A percentile compares a stretch with the other conserved stretches of the same genome.
These are phyloP conservation scores for Lasioglossum albipes DNA, from an alignment of 1,140 invertebrate species.

Conservation along the genomic window DNA sequence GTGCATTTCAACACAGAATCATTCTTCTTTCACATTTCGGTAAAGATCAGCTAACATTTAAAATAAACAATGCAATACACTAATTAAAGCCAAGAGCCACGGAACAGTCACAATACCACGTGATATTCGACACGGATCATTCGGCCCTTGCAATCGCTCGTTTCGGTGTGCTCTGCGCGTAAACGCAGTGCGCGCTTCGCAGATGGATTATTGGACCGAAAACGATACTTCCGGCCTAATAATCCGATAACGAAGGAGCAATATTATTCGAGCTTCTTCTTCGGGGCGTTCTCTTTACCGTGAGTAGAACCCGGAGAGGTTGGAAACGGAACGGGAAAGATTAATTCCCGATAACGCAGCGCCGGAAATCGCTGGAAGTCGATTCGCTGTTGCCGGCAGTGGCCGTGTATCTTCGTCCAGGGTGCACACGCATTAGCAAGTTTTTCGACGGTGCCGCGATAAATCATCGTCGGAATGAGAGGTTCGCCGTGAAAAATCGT, in stretches of 20 bases:
- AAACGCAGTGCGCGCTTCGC: neutral
- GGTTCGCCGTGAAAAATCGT: conserved; percentile 50
- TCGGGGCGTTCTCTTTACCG: neutral
- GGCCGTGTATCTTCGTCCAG: conserved; percentile 48
- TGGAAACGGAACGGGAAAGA: conserved; percentile 24
- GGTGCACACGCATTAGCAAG: conserved; percentile 54
- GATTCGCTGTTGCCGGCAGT: conserved; percentile 25
- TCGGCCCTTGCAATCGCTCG: too few species aligned
- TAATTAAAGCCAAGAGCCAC: too few species aligned
- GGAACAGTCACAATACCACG: too few species aligned
- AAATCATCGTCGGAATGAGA: conserved; percentile 56
- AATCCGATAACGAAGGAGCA: conserved; percentile 3
- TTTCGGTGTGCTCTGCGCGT: neutral
- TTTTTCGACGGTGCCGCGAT: conserved; percentile 51
- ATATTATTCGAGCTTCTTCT: conserved; percentile 25
- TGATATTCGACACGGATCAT: too few species aligned
- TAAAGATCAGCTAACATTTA: too few species aligned
- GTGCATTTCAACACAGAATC: too few species aligned
- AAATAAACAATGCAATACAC: too few species aligned
- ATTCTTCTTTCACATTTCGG: too few species aligned
- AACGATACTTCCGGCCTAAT: conserved; percentile 1
- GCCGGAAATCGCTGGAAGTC: conserved; percentile 27
- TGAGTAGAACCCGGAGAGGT: neutral
- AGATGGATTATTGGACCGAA: conserved; percentile 1
- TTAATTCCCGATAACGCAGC: conserved; percentile 50